Conservation (phyloP, 2,888 invertebrate species). For the Zeuzera pyrina region DNA sequence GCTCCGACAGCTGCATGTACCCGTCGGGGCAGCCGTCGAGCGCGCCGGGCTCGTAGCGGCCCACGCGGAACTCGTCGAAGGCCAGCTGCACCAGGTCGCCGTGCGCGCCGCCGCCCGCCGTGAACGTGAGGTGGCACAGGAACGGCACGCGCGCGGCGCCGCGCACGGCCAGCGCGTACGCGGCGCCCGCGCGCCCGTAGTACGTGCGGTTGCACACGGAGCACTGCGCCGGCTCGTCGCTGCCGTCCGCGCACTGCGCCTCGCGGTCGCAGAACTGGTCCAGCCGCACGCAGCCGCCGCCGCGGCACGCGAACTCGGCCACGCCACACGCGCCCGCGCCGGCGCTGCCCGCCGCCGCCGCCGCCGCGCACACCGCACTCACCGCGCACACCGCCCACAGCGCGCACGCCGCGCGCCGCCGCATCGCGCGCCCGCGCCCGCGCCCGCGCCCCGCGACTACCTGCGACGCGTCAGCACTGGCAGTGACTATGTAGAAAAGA, state of each 20-base stretch:
- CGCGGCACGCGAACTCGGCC: conserved; percentile 83
- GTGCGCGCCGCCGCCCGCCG: conserved; percentile 89
- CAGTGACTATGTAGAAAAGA: no score
- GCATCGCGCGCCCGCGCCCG: background rate
- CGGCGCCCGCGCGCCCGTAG: conserved; percentile 88
- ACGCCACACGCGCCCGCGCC: conserved; percentile 78
- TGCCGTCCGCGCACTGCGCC: conserved; percentile 88
- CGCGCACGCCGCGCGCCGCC: conserved; percentile 5
- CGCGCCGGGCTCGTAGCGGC: conserved; percentile 82
- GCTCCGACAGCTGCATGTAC: conserved; percentile 89
- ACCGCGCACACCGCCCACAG: conserved; percentile 11
- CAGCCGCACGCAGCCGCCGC: conserved; percentile 81
- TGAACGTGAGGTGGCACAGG: conserved; percentile 92
- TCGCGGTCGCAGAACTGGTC: conserved; percentile 90
- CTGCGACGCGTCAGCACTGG: no score
- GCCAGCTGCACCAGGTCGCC: conserved; percentile 92
- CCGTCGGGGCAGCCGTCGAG: conserved; percentile 89
- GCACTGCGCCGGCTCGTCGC: conserved; percentile 88
- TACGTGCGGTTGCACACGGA: conserved; percentile 93
- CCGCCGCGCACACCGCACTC: conserved; percentile 27
- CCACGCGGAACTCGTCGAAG: conserved; percentile 91
- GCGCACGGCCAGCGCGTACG: conserved; percentile 84
- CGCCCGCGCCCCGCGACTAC: background rate
- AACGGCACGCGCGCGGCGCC: conserved; percentile 87
- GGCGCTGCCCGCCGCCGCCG: conserved; percentile 45